These are phyloP conservation scores for Nephila pilipes DNA, from an alignment of 1,140 invertebrate genomes.

Conservation along the genomic window DNA sequence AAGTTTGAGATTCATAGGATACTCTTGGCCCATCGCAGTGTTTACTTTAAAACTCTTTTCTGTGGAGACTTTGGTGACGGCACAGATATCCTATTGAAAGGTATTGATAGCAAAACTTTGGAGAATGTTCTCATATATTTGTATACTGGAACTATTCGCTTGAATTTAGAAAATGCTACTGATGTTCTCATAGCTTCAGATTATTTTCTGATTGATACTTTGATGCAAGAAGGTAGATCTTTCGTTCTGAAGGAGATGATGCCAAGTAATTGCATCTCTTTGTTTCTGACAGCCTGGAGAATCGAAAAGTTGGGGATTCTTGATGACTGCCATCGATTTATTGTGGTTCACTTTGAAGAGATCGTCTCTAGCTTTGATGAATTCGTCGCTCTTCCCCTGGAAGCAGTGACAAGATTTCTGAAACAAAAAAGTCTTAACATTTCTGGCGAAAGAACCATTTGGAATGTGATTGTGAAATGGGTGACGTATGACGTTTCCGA, in stretches of 20 bases:
- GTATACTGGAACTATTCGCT: neutral
- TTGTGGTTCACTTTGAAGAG: slow-evolving; percentile 1
- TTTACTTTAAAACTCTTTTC: slow-evolving; percentile 7
- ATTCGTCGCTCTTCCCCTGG: neutral
- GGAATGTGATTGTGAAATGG: neutral
- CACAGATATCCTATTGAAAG: neutral
- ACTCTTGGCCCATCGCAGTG: neutral
- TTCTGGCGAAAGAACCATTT: neutral
- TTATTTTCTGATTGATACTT: neutral
- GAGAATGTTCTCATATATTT: slow-evolving; percentile 3
- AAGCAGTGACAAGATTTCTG: slow-evolving; percentile 19
- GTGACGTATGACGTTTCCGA: neutral
- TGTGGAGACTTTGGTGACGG: neutral
- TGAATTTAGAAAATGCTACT: neutral
- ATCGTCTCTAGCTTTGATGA: neutral
- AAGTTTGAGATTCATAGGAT: slow-evolving; percentile 38
- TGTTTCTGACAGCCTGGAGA: slow-evolving; percentile 28
- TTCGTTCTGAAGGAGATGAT: neutral
- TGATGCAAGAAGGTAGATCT: neutral
- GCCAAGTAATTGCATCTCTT: neutral
- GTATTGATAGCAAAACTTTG: slow-evolving; percentile 1
- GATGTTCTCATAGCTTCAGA: slow-evolving; percentile 20
- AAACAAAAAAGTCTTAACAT: slow-evolving; percentile 20
- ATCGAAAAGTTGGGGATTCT: slow-evolving; percentile 11
- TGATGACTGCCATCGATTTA: neutral